phyloP scores from a whole-genome alignment of 2,113 vertebrate genomes.

The Hiodon alosoides region DNA sequence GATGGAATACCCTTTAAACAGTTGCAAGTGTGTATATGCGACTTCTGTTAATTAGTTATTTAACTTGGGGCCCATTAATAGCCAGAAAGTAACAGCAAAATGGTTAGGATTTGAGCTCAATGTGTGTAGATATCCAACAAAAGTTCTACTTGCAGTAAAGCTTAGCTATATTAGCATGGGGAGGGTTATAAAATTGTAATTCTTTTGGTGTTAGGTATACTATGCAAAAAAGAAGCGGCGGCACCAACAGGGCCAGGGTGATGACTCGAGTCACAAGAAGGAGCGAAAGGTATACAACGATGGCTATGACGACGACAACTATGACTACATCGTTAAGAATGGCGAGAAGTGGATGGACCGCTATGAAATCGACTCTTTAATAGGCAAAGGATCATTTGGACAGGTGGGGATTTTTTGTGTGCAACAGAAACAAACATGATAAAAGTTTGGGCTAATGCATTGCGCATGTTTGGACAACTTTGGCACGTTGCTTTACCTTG shows the following conservation, averaged over 20 bases:
- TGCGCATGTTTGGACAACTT: no score
- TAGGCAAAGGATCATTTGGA: constrained; percentile 98
- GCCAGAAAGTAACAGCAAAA: no score
- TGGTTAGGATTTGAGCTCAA: no score
- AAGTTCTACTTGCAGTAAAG: no score
- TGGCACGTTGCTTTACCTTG: no score
- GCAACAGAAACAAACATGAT: neutral
- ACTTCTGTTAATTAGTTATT: no score
- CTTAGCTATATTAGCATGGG: no score
- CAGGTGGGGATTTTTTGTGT: constrained; percentile 67
- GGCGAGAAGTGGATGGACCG: constrained; percentile 99
- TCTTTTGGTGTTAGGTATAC: constrained; percentile 76
- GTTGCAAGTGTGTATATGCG: no score
- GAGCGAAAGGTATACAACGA: constrained; percentile 97
- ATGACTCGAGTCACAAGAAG: constrained; percentile 98
- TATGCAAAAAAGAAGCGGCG: constrained; percentile 99
- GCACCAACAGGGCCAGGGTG: constrained; percentile 97
- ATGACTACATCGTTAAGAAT: constrained; percentile 98
- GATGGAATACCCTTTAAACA: no score
- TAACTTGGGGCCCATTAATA: no score
- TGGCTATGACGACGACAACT: constrained; percentile 97
- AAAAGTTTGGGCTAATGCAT: no score
- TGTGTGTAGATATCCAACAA: no score
- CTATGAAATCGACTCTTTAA: constrained; percentile 97
- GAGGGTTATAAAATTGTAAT: neutral